These are phyloP conservation scores for Peromyscus eremicus DNA, from an alignment of 2,797 vertebrate genomes.

Conservation along the genomic window DNA sequence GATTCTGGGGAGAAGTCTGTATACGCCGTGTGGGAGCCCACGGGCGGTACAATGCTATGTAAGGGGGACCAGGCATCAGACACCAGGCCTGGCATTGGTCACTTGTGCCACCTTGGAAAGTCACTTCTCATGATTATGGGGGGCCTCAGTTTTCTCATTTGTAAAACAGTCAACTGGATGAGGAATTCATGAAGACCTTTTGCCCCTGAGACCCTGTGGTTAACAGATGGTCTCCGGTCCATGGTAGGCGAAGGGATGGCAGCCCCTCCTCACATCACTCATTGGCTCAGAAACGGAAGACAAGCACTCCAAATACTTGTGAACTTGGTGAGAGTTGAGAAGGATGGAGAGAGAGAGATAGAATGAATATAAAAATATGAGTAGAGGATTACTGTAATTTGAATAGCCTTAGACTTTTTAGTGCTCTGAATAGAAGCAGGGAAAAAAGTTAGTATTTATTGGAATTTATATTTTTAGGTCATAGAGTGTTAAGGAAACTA, in stretches of 20 bases:
- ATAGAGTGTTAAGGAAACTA: constrained; percentile 74
- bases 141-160: constrained; percentile 85
- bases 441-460: constrained; percentile 79
- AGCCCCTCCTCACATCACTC: constrained; percentile 34
- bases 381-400: constrained; percentile 70
- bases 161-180: constrained; percentile 75
- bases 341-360: constrained; percentile 65
- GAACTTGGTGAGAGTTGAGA: constrained; percentile 67
- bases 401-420: constrained; percentile 74
- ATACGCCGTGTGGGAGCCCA: not conserved
- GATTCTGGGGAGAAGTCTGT: not conserved
- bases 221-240: not conserved
- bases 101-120: constrained; percentile 72
- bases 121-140: constrained; percentile 42
- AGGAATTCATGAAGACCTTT: constrained; percentile 58
- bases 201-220: not conserved
- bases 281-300: constrained; percentile 50
- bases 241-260: not conserved
- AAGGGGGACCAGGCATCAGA: not conserved
- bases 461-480: constrained; percentile 74
- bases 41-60: not conserved
- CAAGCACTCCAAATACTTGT: constrained; percentile 24
- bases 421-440: constrained; percentile 70
- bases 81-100: not conserved
- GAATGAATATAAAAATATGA: constrained; percentile 76